Percentiles rank a stretch among this genome's conserved stretches.
These are phyloP conservation scores for Phallusia fumigata DNA, from an alignment of 23 tunicate genomes.

Conservation along the genomic window DNA sequence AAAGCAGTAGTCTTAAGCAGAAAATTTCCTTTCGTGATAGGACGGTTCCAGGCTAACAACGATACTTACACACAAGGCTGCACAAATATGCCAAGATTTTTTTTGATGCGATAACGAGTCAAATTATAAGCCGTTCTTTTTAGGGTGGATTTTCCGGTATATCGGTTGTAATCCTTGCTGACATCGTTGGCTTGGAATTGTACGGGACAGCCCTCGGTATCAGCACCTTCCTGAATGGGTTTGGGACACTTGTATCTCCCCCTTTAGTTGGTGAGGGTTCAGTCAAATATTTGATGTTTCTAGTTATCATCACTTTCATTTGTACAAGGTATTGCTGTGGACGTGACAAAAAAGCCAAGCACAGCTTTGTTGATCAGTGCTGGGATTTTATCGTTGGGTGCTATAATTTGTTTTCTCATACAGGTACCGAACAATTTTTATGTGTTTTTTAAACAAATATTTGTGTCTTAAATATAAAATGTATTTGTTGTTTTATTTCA, in stretches of 20 bases:
- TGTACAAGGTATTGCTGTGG: constrained; percentile 61
- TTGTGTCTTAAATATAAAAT: too few relatives aligned
- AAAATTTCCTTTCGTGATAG: too few relatives aligned
- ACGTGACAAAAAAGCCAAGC: constrained; percentile 54
- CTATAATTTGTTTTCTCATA: constrained; percentile 38
- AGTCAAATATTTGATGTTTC: neutral
- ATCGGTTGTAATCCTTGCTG: constrained; percentile 79
- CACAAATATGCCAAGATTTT: too few relatives aligned
- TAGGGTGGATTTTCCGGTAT: constrained; percentile 95
- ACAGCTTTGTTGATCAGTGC: constrained; percentile 69
- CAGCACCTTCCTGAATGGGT: constrained; percentile 71
- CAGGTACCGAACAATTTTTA: constrained; percentile 19
- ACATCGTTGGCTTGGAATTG: constrained; percentile 61
- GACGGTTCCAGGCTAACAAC: too few relatives aligned
- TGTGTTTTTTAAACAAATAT: too few relatives aligned
- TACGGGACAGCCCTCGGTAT: constrained; percentile 84
- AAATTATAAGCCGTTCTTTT: neutral
- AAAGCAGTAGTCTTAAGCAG: too few relatives aligned
- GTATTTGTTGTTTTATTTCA: too few relatives aligned
- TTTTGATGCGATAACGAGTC: too few relatives aligned
- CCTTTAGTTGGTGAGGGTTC: constrained; percentile 55
- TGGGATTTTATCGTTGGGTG: constrained; percentile 64
- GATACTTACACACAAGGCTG: too few relatives aligned
- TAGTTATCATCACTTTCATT: too few relatives aligned
- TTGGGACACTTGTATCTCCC: constrained; percentile 69